Conservation (phyloP, 2,888 invertebrate species). For the Arenicola marina region DNA sequence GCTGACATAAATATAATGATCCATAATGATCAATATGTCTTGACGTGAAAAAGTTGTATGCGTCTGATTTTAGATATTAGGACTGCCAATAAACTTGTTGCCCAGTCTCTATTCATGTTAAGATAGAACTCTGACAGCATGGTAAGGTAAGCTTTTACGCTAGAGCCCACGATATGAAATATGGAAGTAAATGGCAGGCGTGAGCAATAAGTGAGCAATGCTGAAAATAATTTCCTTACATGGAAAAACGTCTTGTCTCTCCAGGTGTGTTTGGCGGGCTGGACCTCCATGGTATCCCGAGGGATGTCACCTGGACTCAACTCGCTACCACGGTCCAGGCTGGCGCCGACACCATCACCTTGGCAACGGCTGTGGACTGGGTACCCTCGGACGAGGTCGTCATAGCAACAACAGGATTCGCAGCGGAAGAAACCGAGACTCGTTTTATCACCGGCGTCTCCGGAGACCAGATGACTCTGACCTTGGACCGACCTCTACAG, state of each 20-base stretch:
- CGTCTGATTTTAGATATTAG: no score
- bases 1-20: no score
- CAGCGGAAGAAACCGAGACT: constrained; percentile 25
- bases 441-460: constrained; percentile 20
- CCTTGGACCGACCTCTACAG: constrained; percentile 2
- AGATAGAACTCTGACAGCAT: no score
- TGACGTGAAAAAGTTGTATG: no score
- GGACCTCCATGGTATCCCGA: constrained; percentile 11
- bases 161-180: no score
- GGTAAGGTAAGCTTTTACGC: neutral
- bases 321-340: constrained; percentile 20
- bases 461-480: constrained; percentile 2
- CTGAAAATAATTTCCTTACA: no score
- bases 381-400: constrained; percentile 23
- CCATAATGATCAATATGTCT: no score
- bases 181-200: no score
- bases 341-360: constrained; percentile 7
- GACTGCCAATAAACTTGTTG: no score
- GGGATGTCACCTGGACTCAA: constrained; percentile 25
- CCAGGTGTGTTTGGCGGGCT: constrained; percentile 18
- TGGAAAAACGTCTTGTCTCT: neutral
- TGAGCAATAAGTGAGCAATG: no score
- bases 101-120: no score
- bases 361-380: constrained; percentile 24
- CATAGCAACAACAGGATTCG: constrained; percentile 24